phyloP scores from a whole-genome alignment of 2,797 vertebrate species.

The Tadarida brasiliensis region DNA sequence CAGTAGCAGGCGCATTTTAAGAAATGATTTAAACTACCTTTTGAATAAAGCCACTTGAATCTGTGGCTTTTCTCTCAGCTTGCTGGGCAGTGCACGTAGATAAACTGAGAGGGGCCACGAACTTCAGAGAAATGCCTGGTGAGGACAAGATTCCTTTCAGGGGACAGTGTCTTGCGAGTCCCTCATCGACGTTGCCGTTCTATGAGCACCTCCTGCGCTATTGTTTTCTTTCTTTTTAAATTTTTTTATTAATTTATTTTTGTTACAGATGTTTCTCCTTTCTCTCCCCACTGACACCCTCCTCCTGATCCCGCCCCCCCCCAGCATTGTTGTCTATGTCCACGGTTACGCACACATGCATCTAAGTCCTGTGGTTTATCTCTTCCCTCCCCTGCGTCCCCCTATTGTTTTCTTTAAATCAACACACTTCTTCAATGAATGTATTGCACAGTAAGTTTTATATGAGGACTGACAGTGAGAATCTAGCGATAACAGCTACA shows the following conservation, averaged over 20 bases:
- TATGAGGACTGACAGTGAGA: constrained; percentile 46
- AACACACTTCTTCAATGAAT: constrained; percentile 23
- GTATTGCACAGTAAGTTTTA: constrained; percentile 19
- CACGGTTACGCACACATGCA: no score
- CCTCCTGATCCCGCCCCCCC: no score
- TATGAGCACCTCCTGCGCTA: not conserved
- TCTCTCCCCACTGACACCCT: no score
- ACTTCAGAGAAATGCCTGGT: not conserved
- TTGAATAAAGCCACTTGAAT: not conserved
- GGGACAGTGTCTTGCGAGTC: not conserved
- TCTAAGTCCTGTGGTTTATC: no score
- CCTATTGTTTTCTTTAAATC: not conserved
- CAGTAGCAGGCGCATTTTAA: not conserved
- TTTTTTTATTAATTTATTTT: not conserved
- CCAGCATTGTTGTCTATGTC: no score
- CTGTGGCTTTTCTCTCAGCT: not conserved
- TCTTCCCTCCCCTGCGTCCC: no score
- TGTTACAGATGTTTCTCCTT: no score
- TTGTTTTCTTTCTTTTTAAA: not conserved
- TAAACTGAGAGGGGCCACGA: rapidly evolving
- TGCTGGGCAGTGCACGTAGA: not conserved
- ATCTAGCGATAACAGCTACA: constrained; percentile 36
- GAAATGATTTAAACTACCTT: not conserved
- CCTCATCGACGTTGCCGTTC: not conserved
- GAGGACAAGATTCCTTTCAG: not conserved